Conservation (phyloP, 1,140 invertebrate genomes). For the Steinernema feltiae region DNA sequence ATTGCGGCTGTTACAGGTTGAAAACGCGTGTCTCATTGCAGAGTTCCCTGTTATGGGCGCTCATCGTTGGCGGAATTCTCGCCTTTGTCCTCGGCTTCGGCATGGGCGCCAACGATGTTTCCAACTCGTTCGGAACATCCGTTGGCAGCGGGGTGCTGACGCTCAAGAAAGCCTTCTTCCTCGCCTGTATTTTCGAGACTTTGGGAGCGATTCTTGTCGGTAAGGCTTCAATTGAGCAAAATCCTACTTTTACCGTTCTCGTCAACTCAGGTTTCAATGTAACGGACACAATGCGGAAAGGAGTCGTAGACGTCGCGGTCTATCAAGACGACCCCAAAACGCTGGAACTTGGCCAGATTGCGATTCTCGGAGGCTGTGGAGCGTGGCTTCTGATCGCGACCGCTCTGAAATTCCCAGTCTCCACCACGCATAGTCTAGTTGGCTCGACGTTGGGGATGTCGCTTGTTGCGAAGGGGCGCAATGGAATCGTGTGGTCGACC, state of each 20-base stretch:
- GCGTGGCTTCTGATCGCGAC: conserved; percentile 87
- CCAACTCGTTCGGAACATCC: conserved; percentile 93
- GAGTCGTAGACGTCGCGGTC: conserved; percentile 77
- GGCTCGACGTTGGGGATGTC: conserved; percentile 93
- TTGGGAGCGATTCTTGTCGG: conserved; percentile 63
- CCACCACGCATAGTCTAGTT: conserved; percentile 87
- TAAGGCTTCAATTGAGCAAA: conserved; percentile 20
- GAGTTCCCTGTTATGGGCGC: conserved; percentile 38
- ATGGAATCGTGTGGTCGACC: conserved; percentile 76
- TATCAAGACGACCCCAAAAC: conserved; percentile 76
- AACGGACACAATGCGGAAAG: conserved; percentile 92
- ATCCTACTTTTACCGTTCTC: background rate
- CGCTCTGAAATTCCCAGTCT: conserved; percentile 84
- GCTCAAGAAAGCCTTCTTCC: conserved; percentile 77
- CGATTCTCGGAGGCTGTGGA: conserved; percentile 69
- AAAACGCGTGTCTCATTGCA: background rate
- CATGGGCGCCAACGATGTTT: conserved; percentile 87
- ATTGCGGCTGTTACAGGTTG: background rate
- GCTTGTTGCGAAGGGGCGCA: conserved; percentile 75
- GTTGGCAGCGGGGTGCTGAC: conserved; percentile 67
- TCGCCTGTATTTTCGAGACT: conserved; percentile 87
- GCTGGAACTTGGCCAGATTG: conserved; percentile 80
- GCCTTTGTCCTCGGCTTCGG: conserved; percentile 90
- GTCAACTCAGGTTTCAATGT: conserved; percentile 75
- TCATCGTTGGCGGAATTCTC: conserved; percentile 77